Conservation (phyloP, 2,888 invertebrate species). For the Cephus sareptanus region DNA sequence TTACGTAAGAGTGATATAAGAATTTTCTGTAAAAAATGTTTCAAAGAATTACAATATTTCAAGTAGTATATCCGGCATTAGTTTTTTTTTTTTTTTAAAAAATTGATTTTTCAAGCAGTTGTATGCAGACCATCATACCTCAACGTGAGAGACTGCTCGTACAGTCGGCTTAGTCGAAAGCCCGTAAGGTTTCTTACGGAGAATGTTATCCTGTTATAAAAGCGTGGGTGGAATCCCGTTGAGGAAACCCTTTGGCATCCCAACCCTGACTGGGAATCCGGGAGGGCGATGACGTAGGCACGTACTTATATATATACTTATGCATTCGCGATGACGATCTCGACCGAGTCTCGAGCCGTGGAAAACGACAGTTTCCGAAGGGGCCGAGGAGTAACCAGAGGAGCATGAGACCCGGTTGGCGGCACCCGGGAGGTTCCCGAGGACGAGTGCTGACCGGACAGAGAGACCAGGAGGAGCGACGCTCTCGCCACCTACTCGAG, state of each 20-base stretch:
- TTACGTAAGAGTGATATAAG: too few relatives aligned
- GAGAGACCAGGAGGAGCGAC: constrained; percentile 15
- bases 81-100: too few relatives aligned
- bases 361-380: constrained; percentile 59
- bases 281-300: too few relatives aligned
- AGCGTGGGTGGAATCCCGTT: constrained; percentile 65
- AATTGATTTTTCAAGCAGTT: too few relatives aligned
- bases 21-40: too few relatives aligned
- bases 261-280: constrained; percentile 32
- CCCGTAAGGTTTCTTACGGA: constrained; percentile 36
- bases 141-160: too few relatives aligned
- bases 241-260: constrained; percentile 53
- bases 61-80: too few relatives aligned
- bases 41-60: too few relatives aligned
- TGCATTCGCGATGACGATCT: too few relatives aligned
- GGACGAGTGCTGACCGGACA: constrained; percentile 9
- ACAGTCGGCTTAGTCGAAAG: too few relatives aligned
- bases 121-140: too few relatives aligned
- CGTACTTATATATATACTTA: too few relatives aligned
- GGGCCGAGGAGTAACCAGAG: constrained; percentile 53
- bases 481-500: constrained; percentile 44
- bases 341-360: neutral
- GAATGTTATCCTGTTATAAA: constrained; percentile 61
- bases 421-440: constrained; percentile 7
- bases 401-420: constrained; percentile 42